A percentile compares a stretch with the other conserved stretches of the same genome.
phyloP scores from a whole-genome alignment of 2,797 vertebrate species.

The Morus bassanus region DNA sequence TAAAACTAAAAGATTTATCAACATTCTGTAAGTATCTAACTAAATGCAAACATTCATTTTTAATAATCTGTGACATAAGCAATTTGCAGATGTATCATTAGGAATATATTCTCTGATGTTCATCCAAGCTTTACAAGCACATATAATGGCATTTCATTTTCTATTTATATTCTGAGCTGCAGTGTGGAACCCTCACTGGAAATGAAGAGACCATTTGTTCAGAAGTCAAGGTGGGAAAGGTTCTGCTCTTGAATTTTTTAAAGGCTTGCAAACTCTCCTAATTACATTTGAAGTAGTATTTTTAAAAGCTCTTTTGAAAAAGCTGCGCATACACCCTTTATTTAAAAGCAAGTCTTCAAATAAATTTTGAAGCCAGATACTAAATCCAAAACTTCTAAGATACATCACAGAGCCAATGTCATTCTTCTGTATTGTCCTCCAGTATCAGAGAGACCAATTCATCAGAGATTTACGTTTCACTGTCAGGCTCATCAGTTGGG shows the following conservation, averaged over 20 bases:
- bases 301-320: neutral
- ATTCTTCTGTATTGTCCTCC: neutral
- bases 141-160: constrained; percentile 42
- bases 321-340: neutral
- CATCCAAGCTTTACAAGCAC: neutral
- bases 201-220: constrained; percentile 43
- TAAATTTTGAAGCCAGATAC: neutral
- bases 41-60: neutral
- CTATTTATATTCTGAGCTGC: constrained; percentile 53
- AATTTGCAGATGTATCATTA: neutral
- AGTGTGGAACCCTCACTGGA: constrained; percentile 11
- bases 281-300: neutral
- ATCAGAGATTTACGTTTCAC: neutral
- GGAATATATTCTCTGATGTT: constrained; percentile 25
- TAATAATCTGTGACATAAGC: constrained; percentile 17
- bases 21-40: neutral
- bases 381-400: neutral
- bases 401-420: neutral
- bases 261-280: constrained; percentile 41
- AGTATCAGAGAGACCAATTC: neutral
- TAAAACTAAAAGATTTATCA: neutral
- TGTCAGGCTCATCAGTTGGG: neutral
- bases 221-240: constrained; percentile 38
- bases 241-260: constrained; percentile 38
- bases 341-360: neutral